Percentiles rank a stretch among this genome's conserved stretches.
Evolutionary conservation across 2,888 invertebrate genomes (phyloP).

Genomic region (Oxyscelio sp.): DNA sequence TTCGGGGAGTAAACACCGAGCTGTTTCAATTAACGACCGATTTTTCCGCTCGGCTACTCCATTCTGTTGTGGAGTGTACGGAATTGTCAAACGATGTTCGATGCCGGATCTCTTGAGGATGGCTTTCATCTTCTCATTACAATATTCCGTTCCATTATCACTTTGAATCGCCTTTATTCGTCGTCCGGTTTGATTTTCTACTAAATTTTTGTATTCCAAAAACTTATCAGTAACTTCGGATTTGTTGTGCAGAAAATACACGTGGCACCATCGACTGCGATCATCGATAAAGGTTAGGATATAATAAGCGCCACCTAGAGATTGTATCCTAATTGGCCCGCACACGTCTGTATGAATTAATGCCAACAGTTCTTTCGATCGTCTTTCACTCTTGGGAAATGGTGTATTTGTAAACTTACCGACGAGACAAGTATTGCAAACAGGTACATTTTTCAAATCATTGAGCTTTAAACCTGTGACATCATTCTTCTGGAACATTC

Average conservation of each 20-base stretch:
- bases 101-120: background rate
- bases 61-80: background rate
- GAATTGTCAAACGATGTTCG: background rate
- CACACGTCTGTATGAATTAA: background rate
- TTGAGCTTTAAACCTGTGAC: background rate
- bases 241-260: constrained; percentile 66
- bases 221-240: constrained; percentile 63
- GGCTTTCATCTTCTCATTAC: background rate
- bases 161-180: constrained; percentile 65
- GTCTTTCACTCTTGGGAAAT: background rate
- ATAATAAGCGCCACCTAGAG: constrained; percentile 36
- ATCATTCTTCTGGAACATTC: background rate
- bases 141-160: constrained; percentile 72
- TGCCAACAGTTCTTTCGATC: constrained; percentile 19
- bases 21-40: background rate
- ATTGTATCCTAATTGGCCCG: background rate
- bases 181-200: constrained; percentile 63
- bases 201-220: constrained; percentile 52
- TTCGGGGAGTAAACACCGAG: constrained; percentile 59
- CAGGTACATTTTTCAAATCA: background rate
- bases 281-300: constrained; percentile 79
- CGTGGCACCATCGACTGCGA: constrained; percentile 71
- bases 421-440: background rate
- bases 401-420: constrained; percentile 23
- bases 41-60: background rate